Conservation (phyloP, 2,113 vertebrate species). For the Oceanites oceanicus region DNA sequence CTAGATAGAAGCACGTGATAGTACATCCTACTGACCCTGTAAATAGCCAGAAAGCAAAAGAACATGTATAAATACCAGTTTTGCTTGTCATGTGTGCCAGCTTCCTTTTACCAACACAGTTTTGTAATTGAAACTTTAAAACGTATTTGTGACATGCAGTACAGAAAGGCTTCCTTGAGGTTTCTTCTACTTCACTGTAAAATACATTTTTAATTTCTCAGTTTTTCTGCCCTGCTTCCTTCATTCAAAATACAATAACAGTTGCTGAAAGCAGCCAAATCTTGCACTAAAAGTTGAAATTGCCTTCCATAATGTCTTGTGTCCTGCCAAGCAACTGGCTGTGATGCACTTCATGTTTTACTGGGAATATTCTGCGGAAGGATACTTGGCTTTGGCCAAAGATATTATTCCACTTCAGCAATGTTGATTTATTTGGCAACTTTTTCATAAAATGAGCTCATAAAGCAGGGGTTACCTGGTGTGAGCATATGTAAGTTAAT, state of each 20-base stretch:
- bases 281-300: not conserved
- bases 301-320: not conserved
- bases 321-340: not conserved
- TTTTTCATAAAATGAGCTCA: not conserved
- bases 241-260: not conserved
- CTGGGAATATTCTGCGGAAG: not conserved
- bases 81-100: not conserved
- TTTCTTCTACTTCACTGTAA: not conserved
- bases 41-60: not conserved
- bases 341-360: not conserved
- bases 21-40: not conserved
- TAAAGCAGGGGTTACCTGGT: not conserved
- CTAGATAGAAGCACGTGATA: not conserved
- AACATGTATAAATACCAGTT: not conserved
- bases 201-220: not conserved
- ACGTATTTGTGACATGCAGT: not conserved
- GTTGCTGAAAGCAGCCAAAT: not conserved
- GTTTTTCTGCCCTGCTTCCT: not conserved
- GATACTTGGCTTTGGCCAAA: not conserved
- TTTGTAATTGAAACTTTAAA: not conserved
- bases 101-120: not conserved
- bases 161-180: not conserved
- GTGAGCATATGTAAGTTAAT: not conserved
- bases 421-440: not conserved
- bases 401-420: not conserved